Evolutionary conservation across 64 coral and sea anemone genomes (phyloP), one percentile per base, ranked within the genome.

Genomic region (Dendrophyllia cribrosa): DNA sequence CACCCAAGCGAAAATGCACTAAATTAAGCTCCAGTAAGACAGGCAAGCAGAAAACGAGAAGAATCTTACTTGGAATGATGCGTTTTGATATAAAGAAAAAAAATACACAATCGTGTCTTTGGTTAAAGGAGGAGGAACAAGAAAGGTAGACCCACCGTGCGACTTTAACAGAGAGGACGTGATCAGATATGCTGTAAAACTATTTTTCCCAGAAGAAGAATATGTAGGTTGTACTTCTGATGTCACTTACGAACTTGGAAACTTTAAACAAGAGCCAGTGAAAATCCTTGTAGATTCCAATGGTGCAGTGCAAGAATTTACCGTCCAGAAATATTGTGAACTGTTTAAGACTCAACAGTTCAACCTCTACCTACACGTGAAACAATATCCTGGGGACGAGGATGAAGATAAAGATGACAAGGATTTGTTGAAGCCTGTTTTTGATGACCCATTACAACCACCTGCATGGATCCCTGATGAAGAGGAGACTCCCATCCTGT

Each of bases 281-380:
- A 20, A 20, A 51, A 25, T 7, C 15, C 78, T 81, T 59, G 59
- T 61, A 60, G 78, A 81, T 61, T 26, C 51, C 22, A 7, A 43
- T 25, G 78, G 78, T 4, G 23, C 3, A 23, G 55, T n/a, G 25
- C 55, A 81, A 5, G 78, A 81, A 6, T 81, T 81, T 59, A 59
- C 51, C 11, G 11, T 81, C 25, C n/a, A 60, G 12, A 81, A 81
- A 58, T 81, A 81, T 19, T 81, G 52, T 81, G 78, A 81, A 60
- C 9, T 81, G 51, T 59, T 6, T 19, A 81, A 81, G 34, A 81
- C 78, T 7, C 78, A 61, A 25, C 78, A 81, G 25, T 43, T 81
- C 11, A 81, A 81, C 59, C 26, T 81, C 20, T 81, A 81, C n/a
- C 59, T 81, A 8, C 52, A 61, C 5, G 59, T 60, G 49, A 81